These are phyloP conservation scores for Telenomus remus DNA, from an alignment of 1,140 invertebrate species.

Conservation along the genomic window DNA sequence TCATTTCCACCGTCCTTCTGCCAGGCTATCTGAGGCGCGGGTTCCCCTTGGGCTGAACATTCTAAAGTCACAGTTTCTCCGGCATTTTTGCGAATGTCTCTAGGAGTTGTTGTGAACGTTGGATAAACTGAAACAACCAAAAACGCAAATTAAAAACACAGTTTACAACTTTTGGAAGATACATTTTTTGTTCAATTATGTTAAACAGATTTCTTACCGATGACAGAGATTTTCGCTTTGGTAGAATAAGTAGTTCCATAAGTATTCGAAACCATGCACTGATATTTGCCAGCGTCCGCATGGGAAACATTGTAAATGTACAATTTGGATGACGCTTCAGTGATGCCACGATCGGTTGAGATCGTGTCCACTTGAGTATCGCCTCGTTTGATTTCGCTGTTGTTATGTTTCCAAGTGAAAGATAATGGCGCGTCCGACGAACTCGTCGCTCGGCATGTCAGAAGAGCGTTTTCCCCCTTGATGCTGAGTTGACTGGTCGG, in stretches of 20 bases:
- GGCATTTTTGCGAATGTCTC: conserved; percentile 88
- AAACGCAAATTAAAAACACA: conserved; percentile 47
- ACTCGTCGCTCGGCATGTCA: conserved; percentile 86
- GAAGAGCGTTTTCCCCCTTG: conserved; percentile 87
- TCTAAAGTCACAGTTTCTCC: conserved; percentile 91
- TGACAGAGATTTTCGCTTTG: conserved; percentile 89
- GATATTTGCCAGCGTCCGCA: conserved; percentile 89
- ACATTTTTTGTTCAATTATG: too few relatives aligned
- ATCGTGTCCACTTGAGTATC: conserved; percentile 61
- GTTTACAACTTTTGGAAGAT: too few relatives aligned
- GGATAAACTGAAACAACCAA: conserved; percentile 92
- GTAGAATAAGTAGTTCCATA: conserved; percentile 93
- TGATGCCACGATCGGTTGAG: conserved; percentile 74
- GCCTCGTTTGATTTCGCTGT: conserved; percentile 80
- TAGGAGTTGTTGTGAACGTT: conserved; percentile 88
- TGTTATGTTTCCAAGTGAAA: conserved; percentile 94
- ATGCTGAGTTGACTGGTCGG: conserved; percentile 88
- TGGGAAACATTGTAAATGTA: conserved; percentile 84
- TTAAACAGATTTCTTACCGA: conserved; percentile 81
- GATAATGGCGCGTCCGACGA: conserved; percentile 77
- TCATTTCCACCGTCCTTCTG: conserved; percentile 96
- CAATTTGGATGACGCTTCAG: conserved; percentile 81
- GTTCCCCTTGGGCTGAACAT: conserved; percentile 93
- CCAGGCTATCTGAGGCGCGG: conserved; percentile 91
- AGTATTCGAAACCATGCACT: conserved; percentile 92